Evolutionary conservation across 2,797 vertebrate genomes (phyloP), one percentile per base, ranked within the genome.

Genomic region (Melanogrammus aeglefinus): DNA sequence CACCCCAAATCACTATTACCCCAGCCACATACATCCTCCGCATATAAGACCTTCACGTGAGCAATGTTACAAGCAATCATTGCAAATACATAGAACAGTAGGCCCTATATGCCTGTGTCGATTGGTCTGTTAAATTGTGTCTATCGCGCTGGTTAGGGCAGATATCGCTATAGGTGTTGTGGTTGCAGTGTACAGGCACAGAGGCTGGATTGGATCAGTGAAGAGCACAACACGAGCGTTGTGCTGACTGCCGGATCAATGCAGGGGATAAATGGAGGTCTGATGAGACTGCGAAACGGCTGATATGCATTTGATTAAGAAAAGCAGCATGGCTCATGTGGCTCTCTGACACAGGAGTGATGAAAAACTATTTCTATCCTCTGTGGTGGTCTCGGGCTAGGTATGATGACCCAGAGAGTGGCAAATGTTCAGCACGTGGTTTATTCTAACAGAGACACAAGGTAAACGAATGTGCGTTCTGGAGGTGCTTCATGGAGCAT

Each of bases 11-110:
- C 44, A 84, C 83, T 85, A 88, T 78, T 51, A 82, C 79, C 84
- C 81, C 90, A 78, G 83, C 74, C 41, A 83, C 82, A 86, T 85
- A 75, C 86, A 89, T 90, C 86, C 84, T 86, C 84, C 74, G 77
- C 82, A 83, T 88, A 87, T 82, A 87, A 66, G 84, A 75, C 77
- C 85, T 51, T 78, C 41, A 44, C 80, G 83, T 84, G 84, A 73
- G 5, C 31, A 33, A 33, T 33, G 31, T 3, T 33, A 36, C 5
- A 36, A 82, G 82, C 76, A 84, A 18, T 47, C 44, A 47, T 12
- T 57, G 47, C 5, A 21, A 6, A 57, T 21, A 6, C 47, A 51
- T 21, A 57, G 0, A 57, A 0, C 18, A n/a, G 21, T 57, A 18
- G 47, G 47, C 47, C 47, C 47, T 57, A 6, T 57, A 57, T 57